phyloP scores from a whole-genome alignment of 2,888 invertebrate species.

The Eutolmus rufibarbis region DNA sequence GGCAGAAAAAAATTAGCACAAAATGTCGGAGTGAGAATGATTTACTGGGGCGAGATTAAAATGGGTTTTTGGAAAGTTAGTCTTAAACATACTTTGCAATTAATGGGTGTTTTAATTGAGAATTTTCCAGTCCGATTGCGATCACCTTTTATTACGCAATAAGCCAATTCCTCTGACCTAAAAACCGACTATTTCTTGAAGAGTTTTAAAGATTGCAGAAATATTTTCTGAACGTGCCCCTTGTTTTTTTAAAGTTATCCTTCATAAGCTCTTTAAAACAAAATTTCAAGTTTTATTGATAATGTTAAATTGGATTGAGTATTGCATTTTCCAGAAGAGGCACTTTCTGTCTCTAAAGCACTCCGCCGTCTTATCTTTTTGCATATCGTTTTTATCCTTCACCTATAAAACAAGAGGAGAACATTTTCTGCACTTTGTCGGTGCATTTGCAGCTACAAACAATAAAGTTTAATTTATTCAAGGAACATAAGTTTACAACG shows the following conservation, averaged over 20 bases:
- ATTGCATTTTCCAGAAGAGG: neutral
- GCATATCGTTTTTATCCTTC: neutral
- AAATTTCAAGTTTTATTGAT: neutral
- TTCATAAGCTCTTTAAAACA: neutral
- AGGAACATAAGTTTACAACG: neutral
- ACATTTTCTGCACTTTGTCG: neutral
- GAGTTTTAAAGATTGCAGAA: neutral
- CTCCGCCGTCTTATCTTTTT: neutral
- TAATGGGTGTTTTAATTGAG: neutral
- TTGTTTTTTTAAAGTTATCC: neutral
- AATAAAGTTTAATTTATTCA: constrained; percentile 28
- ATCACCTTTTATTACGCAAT: neutral
- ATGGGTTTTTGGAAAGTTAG: neutral
- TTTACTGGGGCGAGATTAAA: neutral
- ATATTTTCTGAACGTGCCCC: neutral
- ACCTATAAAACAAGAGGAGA: neutral
- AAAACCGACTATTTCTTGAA: neutral
- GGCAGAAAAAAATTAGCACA: neutral
- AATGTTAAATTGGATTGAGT: neutral
- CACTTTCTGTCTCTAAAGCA: neutral
- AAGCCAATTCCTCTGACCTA: neutral
- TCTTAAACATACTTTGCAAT: neutral
- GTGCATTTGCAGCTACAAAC: neutral
- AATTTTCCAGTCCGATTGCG: neutral
- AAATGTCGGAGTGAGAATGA: neutral